phyloP scores from a whole-genome alignment of 92 coral and sea anemone genomes.

The Epizoanthus fatuus region DNA sequence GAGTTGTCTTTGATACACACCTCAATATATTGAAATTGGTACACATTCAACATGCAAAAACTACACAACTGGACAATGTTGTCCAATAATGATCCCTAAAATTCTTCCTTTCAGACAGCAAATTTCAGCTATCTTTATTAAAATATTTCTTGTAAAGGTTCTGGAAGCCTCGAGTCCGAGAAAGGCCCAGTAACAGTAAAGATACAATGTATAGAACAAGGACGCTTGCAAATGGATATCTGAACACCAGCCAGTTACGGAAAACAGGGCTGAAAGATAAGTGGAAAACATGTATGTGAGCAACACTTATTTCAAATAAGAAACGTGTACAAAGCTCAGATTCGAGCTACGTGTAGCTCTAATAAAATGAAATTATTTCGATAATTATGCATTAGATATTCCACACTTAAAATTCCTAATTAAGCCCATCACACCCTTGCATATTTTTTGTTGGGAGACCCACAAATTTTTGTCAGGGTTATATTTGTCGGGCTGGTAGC shows the following conservation, averaged over 20 bases:
- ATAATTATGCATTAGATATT: no score
- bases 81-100: neutral
- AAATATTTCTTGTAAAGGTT: slow-evolving; percentile 73
- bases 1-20: no score
- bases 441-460: no score
- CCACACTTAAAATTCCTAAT: no score
- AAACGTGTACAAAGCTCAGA: neutral
- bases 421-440: no score
- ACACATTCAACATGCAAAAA: neutral
- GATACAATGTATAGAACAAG: slow-evolving; percentile 73
- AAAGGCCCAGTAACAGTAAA: slow-evolving; percentile 83
- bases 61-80: neutral
- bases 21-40: no score
- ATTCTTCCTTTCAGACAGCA: neutral
- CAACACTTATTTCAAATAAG: neutral
- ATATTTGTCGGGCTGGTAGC: no score
- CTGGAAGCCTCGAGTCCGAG: slow-evolving; percentile 82
- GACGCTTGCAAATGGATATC: slow-evolving; percentile 82
- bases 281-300: neutral
- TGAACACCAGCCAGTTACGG: slow-evolving; percentile 70
- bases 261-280: slow-evolving; percentile 41
- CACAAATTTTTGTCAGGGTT: no score
- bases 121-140: slow-evolving; percentile 39
- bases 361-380: no score
- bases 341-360: neutral